Evolutionary conservation across 1,140 invertebrate species (phyloP).

Genomic region (Lysiphlebus fabarum): DNA sequence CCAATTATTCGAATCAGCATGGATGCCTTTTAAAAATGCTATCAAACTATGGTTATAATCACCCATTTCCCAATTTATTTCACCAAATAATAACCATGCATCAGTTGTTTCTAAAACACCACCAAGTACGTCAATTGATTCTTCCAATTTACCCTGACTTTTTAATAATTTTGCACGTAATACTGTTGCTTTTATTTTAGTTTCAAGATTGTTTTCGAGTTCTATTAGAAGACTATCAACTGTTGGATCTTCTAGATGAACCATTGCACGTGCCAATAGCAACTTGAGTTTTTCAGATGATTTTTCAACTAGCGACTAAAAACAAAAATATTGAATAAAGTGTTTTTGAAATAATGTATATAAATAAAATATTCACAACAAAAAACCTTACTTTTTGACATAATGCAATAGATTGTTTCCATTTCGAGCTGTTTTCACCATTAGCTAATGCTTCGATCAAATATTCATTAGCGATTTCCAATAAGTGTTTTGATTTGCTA

Average conservation of each 20-base stretch:
- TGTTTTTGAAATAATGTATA: constrained; percentile 9
- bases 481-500: constrained; percentile 31
- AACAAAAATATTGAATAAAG: constrained; percentile 31
- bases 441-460: constrained; percentile 46
- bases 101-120: constrained; percentile 54
- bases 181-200: constrained; percentile 33
- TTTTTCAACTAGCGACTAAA: constrained; percentile 35
- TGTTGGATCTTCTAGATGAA: constrained; percentile 37
- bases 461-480: constrained; percentile 35
- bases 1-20: constrained; percentile 68
- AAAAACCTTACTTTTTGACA: constrained; percentile 42
- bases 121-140: constrained; percentile 57
- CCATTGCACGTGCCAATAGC: constrained; percentile 40
- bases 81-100: constrained; percentile 64
- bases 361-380: not conserved
- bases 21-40: constrained; percentile 70
- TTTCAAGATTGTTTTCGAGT: constrained; percentile 40
- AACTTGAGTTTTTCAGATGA: constrained; percentile 31
- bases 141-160: constrained; percentile 55
- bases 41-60: constrained; percentile 63
- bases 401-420: constrained; percentile 49
- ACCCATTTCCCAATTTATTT: constrained; percentile 63
- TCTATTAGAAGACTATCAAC: constrained; percentile 35
- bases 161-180: constrained; percentile 42
- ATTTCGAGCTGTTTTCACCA: constrained; percentile 54